phyloP scores from a whole-genome alignment of 2,888 invertebrate genomes.

The Cyclophora punctaria region DNA sequence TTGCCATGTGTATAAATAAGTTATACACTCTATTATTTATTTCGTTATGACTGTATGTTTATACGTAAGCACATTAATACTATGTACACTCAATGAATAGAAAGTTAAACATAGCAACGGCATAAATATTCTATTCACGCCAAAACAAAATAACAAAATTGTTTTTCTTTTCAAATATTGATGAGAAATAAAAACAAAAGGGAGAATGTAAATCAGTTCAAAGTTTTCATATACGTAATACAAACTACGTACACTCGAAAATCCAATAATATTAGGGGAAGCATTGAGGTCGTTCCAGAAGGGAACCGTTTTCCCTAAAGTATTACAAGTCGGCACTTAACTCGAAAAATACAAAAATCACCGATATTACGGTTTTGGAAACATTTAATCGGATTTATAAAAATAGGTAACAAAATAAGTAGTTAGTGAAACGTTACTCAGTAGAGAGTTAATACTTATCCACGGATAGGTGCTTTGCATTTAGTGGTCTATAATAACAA shows the following conservation, averaged over 20 bases:
- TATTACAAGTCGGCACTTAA: constrained; percentile 50
- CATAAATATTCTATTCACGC: too few relatives aligned
- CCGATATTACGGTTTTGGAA: constrained; percentile 53
- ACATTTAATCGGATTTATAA: constrained; percentile 19
- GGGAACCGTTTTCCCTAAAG: constrained; percentile 61
- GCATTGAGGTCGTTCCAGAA: constrained; percentile 41
- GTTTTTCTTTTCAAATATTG: constrained; percentile 10
- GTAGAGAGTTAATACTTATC: too few relatives aligned
- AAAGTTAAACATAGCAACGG: too few relatives aligned
- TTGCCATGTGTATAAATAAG: too few relatives aligned
- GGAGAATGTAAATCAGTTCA: constrained; percentile 48
- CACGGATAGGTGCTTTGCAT: too few relatives aligned
- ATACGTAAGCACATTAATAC: too few relatives aligned
- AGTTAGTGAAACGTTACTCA: too few relatives aligned
- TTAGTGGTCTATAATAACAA: too few relatives aligned
- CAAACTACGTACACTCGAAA: constrained; percentile 44
- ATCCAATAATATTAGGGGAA: constrained; percentile 63
- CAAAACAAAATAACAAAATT: constrained; percentile 1
- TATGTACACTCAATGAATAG: too few relatives aligned
- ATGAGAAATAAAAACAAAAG: constrained; percentile 21
- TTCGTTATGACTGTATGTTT: too few relatives aligned
- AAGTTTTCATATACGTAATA: constrained; percentile 45
- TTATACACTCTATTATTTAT: too few relatives aligned
- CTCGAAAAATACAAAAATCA: constrained; percentile 65
- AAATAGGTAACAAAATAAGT: too few relatives aligned